A percentile compares a stretch with the other conserved stretches of the same genome.
These are phyloP conservation scores for Heteractis magnifica DNA, from an alignment of 92 coral and sea anemone genomes.

Conservation along the genomic window DNA sequence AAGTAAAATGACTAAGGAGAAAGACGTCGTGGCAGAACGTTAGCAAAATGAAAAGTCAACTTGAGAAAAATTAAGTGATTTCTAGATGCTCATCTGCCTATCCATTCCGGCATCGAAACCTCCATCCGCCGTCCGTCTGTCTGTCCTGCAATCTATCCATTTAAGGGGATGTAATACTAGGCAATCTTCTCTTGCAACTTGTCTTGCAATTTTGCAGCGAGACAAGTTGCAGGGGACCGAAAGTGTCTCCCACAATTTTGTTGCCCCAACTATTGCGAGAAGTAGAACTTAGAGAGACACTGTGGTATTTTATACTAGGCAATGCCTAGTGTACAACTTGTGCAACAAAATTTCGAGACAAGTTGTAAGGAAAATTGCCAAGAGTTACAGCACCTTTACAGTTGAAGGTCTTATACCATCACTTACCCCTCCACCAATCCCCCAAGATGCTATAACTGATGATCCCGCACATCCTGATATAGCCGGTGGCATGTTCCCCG, in stretches of 20 bases:
- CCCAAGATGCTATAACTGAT: conserved; percentile 51
- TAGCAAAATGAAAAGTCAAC: not conserved
- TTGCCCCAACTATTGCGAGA: too few relatives aligned
- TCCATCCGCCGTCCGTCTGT: not conserved
- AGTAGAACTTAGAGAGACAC: too few relatives aligned
- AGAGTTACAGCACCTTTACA: too few relatives aligned
- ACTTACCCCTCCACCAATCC: conserved; percentile 52
- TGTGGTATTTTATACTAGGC: too few relatives aligned
- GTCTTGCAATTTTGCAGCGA: too few relatives aligned
- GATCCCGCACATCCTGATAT: conserved; percentile 38
- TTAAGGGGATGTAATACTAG: too few relatives aligned
- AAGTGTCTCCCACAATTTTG: too few relatives aligned
- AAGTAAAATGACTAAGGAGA: conserved; percentile 39
- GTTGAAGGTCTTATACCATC: not conserved
- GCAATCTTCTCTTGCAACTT: too few relatives aligned
- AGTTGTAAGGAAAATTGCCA: too few relatives aligned
- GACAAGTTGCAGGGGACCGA: too few relatives aligned
- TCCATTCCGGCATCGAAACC: not conserved
- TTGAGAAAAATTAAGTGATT: not conserved
- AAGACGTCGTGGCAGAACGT: not conserved
- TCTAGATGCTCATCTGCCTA: not conserved
- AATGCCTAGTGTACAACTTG: too few relatives aligned
- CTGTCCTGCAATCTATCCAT: not conserved
- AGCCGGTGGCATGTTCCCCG: conserved; percentile 23
- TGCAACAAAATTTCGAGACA: too few relatives aligned